Percentiles rank a stretch among this genome's conserved stretches.
These are phyloP conservation scores for Halichoerus grypus DNA, from an alignment of 2,113 vertebrate genomes.

Conservation along the genomic window DNA sequence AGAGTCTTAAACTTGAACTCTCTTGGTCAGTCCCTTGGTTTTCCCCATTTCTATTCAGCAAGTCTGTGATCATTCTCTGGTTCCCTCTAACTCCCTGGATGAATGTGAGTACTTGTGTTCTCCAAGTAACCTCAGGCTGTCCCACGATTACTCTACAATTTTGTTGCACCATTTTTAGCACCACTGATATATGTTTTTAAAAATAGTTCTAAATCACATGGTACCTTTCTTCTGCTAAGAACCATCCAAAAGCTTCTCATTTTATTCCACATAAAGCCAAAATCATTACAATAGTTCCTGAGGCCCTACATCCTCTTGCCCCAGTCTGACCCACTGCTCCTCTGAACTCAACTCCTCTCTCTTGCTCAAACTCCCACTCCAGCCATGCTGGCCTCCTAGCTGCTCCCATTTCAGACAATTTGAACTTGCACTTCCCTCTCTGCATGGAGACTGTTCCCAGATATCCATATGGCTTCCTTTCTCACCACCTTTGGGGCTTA, in stretches of 20 bases:
- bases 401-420: too few relatives aligned
- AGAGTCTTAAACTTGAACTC: neutral
- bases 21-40: neutral
- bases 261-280: neutral
- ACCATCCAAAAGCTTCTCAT: neutral
- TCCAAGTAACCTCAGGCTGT: neutral
- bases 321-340: rapidly evolving
- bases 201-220: neutral
- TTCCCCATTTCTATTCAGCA: neutral
- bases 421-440: neutral
- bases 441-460: neutral
- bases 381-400: neutral
- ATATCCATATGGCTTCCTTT: neutral
- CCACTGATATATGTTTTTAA: neutral
- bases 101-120: neutral
- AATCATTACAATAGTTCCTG: neutral
- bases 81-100: neutral
- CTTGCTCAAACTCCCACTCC: neutral
- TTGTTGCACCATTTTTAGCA: neutral
- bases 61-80: neutral
- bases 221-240: neutral
- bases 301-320: neutral
- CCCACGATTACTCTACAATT: neutral
- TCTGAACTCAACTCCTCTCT: neutral
- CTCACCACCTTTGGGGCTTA: neutral